Evolutionary conservation across 2,888 invertebrate species (phyloP).

Genomic region (Temnothorax rugatulus): DNA sequence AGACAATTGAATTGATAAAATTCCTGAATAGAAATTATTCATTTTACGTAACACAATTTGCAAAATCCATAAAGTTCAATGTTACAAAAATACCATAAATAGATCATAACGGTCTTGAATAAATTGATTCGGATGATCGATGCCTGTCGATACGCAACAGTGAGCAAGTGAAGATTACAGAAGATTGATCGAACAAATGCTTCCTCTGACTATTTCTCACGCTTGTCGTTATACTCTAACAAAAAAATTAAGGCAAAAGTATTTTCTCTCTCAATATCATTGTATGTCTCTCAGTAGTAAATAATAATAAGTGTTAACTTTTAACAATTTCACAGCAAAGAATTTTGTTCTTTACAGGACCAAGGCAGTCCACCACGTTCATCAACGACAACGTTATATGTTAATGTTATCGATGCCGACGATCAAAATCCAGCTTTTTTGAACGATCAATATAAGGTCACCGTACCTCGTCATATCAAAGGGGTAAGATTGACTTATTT

Average conservation of each 20-base stretch:
- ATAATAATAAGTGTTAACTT: background rate
- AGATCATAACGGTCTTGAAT: background rate
- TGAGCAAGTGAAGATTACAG: conserved; percentile 27
- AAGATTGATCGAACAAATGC: background rate
- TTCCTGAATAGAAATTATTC: background rate
- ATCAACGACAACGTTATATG: conserved; percentile 91
- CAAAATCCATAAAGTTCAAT: background rate
- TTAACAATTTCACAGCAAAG: background rate
- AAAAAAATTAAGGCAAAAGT: background rate
- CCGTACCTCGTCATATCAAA: conserved; percentile 89
- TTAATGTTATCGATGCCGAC: conserved; percentile 95
- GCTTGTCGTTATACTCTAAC: background rate
- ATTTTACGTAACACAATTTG: background rate
- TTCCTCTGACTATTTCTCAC: conserved; percentile 32
- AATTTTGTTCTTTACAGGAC: conserved; percentile 87
- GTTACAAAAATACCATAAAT: conserved; percentile 7
- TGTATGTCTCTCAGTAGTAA: background rate
- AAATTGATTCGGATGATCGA: conserved; percentile 22
- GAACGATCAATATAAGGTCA: conserved; percentile 91
- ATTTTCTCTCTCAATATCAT: background rate
- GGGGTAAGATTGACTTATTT: conserved; percentile 83
- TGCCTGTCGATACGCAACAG: conserved; percentile 42
- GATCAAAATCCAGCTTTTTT: conserved; percentile 96
- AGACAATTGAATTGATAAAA: background rate
- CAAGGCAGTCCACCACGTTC: conserved; percentile 93